Conservation (phyloP, 1,140 invertebrate genomes). For the Lysiphlebus fabarum region DNA sequence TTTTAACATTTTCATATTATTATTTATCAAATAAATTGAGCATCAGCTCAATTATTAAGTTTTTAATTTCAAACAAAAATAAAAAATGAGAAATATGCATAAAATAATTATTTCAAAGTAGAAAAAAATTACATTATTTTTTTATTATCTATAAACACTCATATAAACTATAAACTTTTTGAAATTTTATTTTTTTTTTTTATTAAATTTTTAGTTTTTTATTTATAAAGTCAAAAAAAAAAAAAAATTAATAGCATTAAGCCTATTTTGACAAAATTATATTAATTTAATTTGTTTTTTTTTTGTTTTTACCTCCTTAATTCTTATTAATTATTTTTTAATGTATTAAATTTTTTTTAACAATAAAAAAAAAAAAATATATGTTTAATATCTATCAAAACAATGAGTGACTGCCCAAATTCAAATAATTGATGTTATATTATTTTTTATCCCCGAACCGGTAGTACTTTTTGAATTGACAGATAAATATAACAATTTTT, state of each 20-base stretch:
- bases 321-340: neutral
- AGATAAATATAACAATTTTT: neutral
- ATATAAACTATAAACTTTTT: slow-evolving; percentile 33
- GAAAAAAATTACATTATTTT: slow-evolving; percentile 26
- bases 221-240: slow-evolving; percentile 31
- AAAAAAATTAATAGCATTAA: slow-evolving; percentile 13
- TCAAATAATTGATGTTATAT: slow-evolving; percentile 9
- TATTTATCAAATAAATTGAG: neutral
- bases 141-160: slow-evolving; percentile 41
- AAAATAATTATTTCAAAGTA: slow-evolving; percentile 3
- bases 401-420: neutral
- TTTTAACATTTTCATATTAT: slow-evolving; percentile 15
- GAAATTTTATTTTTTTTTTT: slow-evolving; percentile 34
- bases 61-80: slow-evolving; percentile 20
- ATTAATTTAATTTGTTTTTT: slow-evolving; percentile 7
- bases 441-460: slow-evolving; percentile 9
- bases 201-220: slow-evolving; percentile 33
- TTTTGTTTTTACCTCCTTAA: neutral
- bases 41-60: slow-evolving; percentile 19
- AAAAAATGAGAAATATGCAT: slow-evolving; percentile 21
- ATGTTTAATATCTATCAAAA: neutral
- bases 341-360: slow-evolving; percentile 8
- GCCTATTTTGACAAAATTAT: slow-evolving; percentile 12
- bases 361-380: slow-evolving; percentile 12
- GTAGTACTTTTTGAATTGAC: neutral